Base-by-base conservation (phyloP, 2,113 vertebrate genomes). In the Prionailurus bengalensis region DNA sequence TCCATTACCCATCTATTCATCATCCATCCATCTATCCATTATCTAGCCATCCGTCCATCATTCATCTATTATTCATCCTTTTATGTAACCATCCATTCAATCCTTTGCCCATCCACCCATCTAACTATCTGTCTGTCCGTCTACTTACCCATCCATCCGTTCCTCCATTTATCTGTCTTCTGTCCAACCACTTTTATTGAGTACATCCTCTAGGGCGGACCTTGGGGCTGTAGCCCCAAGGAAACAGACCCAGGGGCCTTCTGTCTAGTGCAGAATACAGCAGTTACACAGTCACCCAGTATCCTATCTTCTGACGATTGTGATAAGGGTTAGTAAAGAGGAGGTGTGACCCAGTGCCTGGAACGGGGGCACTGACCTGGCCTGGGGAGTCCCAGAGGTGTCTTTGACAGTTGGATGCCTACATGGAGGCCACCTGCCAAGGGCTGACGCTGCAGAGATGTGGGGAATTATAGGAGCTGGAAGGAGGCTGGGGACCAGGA, bases 31-130 rank as follows among this genome's bases (percentile, higher is more conserved):
- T 23, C 45, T 14, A 33, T 11, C 58, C 51, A 71, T 0, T 19
- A 92, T 3, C 23, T 4, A 68, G 2, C 16, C 4, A 31, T 0
- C 13, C 7, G 31, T 3, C 13, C 29, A 14, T 31, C 65, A 31
- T 66, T 31, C 11, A 4, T 17, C 39, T 14, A 36, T 14, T 0
- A 25, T 1, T 4, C 11, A 19, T 0, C 45, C 27, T 7, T 58
- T 21, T 8, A 21, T 17, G 55, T 55, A 19, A 55, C 0, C 10
- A 39, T 1, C 27, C 13, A 39, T 10, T 45, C 4, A 53, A 3
- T 15, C 39, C 27, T 2, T 25, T n/a, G 4, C 11, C 31, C 31
- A 5, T 3, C 70, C 15, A 9, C 2, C 33, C n/a, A n/a, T 27
- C 53, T 15, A 5, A 55, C 55, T 58, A 9, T 61, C 58, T 61